Percentiles rank a stretch among this genome's conserved stretches.
phyloP scores from a whole-genome alignment of 1,140 invertebrate genomes.

The Zeugodacus cucurbitae region DNA sequence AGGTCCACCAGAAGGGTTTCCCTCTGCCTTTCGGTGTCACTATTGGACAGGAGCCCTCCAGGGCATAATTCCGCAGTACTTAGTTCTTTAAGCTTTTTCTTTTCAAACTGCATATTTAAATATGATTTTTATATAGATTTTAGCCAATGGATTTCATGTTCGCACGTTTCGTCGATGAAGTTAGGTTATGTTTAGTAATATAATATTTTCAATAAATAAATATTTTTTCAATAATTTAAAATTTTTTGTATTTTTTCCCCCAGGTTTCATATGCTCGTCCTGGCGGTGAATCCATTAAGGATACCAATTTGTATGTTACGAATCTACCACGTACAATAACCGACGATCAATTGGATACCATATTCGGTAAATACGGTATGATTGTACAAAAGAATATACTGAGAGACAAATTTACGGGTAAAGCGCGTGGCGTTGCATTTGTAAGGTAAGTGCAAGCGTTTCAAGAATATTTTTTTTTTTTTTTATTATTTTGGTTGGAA shows the following conservation, averaged over 20 bases:
- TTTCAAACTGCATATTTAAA: too few species aligned
- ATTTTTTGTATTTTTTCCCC: neutral
- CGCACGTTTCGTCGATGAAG: too few species aligned
- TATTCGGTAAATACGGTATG: slow-evolving; percentile 87
- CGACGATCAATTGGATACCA: slow-evolving; percentile 82
- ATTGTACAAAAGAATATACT: slow-evolving; percentile 93
- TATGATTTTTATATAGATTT: too few species aligned
- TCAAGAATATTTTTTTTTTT: neutral
- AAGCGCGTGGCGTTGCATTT: slow-evolving; percentile 89
- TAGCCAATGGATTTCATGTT: too few species aligned
- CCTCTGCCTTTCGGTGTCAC: too few species aligned
- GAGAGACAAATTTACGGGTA: slow-evolving; percentile 86
- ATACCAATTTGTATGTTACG: slow-evolving; percentile 94
- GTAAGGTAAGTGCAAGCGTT: slow-evolving; percentile 76
- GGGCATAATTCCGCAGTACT: too few species aligned
- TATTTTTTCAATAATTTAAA: too few species aligned
- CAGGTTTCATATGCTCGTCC: slow-evolving; percentile 92
- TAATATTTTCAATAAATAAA: too few species aligned
- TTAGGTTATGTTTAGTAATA: too few species aligned
- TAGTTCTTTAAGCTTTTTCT: too few species aligned
- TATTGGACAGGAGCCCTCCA: too few species aligned
- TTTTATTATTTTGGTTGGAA: neutral
- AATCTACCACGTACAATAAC: slow-evolving; percentile 89
- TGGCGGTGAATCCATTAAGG: slow-evolving; percentile 91
- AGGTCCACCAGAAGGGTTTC: too few species aligned